Percentiles rank a stretch among this genome's conserved stretches.
These are phyloP conservation scores for Sebastes aleutianus DNA, from an alignment of 2,797 vertebrate genomes.

Conservation along the genomic window DNA sequence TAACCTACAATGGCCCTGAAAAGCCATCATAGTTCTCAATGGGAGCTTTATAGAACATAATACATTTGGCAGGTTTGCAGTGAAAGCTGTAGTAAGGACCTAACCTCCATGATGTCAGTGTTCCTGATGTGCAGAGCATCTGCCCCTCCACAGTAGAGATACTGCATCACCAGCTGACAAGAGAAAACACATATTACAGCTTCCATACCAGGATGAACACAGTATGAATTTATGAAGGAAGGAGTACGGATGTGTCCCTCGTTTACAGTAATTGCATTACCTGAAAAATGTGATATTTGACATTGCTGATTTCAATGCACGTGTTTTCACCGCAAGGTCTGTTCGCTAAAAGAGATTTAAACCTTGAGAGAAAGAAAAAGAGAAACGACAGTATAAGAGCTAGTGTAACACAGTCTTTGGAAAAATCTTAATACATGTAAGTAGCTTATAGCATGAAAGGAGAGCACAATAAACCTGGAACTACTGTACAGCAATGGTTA, in stretches of 20 bases:
- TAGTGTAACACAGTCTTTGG: neutral
- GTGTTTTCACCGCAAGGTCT: conserved; percentile 93
- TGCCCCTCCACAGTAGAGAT: conserved; percentile 94
- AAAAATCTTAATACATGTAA: neutral
- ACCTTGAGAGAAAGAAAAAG: conserved; percentile 77
- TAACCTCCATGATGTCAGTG: conserved; percentile 97
- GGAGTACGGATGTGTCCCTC: neutral
- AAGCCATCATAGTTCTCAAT: neutral
- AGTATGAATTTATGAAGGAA: neutral
- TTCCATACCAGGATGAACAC: neutral
- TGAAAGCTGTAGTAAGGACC: neutral
- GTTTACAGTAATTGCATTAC: conserved; percentile 70
- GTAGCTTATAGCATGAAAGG: neutral
- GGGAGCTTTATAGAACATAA: neutral
- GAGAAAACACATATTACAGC: neutral
- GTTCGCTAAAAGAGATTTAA: conserved; percentile 94
- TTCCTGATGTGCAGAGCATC: conserved; percentile 96
- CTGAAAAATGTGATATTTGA: conserved; percentile 99
- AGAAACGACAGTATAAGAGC: neutral
- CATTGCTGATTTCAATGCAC: conserved; percentile 98
- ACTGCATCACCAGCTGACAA: conserved; percentile 98
- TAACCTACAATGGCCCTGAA: too few relatives aligned
- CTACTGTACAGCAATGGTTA: neutral
- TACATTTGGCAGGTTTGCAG: neutral
- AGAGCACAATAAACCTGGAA: fast-evolving